Percentiles rank a stretch among this genome's conserved stretches.
Evolutionary conservation across 2,797 vertebrate genomes (phyloP).

Genomic region (Danio albolineatus): DNA sequence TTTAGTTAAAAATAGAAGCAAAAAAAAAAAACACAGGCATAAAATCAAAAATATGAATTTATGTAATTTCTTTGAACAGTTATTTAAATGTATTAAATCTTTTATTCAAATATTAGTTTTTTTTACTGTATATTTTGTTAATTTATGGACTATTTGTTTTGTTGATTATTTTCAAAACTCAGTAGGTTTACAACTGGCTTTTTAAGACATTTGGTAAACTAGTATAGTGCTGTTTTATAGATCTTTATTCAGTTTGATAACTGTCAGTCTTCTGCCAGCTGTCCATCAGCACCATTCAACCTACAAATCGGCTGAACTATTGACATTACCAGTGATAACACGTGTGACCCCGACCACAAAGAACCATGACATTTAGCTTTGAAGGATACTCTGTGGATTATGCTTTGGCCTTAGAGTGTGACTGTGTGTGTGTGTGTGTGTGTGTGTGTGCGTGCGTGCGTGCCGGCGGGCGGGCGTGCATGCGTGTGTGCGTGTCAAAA

Average conservation of each 20-base stretch:
- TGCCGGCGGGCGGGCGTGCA: too few relatives aligned
- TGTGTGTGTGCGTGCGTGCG: background rate
- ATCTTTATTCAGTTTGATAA: constrained; percentile 44
- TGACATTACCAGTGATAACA: constrained; percentile 41
- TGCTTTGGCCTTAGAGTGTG: background rate
- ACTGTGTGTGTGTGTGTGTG: background rate
- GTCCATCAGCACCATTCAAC: background rate
- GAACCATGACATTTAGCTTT: constrained; percentile 40
- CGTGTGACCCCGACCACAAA: constrained; percentile 37
- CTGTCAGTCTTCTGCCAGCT: constrained; percentile 48
- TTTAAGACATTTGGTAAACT: background rate
- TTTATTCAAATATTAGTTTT: too few relatives aligned
- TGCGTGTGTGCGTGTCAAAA: too few relatives aligned
- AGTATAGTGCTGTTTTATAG: constrained; percentile 13
- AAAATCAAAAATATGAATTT: too few relatives aligned
- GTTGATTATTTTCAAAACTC: background rate
- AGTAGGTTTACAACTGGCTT: background rate
- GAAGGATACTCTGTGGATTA: background rate
- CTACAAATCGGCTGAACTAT: constrained; percentile 32
- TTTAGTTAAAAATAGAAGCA: too few relatives aligned
- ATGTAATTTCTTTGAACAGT: too few relatives aligned
- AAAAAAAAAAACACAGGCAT: too few relatives aligned
- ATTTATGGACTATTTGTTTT: background rate
- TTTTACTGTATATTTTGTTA: too few relatives aligned
- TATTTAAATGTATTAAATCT: too few relatives aligned